Conservation (phyloP, 2,797 vertebrate genomes). For the Amniataba percoides region DNA sequence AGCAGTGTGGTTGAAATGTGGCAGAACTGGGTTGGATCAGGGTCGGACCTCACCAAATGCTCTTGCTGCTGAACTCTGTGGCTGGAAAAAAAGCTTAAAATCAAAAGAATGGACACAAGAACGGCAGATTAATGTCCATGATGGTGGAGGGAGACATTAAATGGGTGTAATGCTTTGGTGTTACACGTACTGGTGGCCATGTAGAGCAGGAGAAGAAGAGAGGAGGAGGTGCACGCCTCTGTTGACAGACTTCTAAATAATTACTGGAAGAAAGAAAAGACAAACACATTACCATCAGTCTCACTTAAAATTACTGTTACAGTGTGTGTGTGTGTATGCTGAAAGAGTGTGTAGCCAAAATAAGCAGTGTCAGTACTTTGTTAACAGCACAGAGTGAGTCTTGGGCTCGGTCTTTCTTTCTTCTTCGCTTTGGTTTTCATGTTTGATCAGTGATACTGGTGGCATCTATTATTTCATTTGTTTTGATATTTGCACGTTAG, state of each 20-base stretch:
- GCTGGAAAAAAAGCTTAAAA: background rate
- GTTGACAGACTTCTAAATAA: slow-evolving; percentile 63
- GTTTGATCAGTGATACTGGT: background rate
- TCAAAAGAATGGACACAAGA: background rate
- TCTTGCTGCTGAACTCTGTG: background rate
- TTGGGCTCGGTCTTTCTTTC: background rate
- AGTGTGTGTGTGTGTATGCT: slow-evolving; percentile 16
- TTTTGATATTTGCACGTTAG: no score
- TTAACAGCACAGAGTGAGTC: slow-evolving; percentile 12
- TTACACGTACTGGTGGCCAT: background rate
- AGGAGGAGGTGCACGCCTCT: slow-evolving; percentile 20
- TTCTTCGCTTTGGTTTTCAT: slow-evolving; percentile 14
- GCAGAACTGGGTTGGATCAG: background rate
- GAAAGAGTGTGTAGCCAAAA: slow-evolving; percentile 14
- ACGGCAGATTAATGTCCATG: no score
- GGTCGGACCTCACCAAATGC: background rate
- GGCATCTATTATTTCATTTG: no score
- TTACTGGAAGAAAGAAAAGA: slow-evolving; percentile 55
- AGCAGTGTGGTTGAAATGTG: background rate
- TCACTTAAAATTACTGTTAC: slow-evolving; percentile 45
- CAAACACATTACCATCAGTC: slow-evolving; percentile 67
- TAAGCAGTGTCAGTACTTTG: slow-evolving; percentile 21
- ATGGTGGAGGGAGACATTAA: background rate
- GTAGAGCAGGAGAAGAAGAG: background rate
- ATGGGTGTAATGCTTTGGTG: background rate